Evolutionary conservation across 1,140 invertebrate genomes (phyloP), one percentile per base, ranked within the genome.

Genomic region (Drosophila busckii): DNA sequence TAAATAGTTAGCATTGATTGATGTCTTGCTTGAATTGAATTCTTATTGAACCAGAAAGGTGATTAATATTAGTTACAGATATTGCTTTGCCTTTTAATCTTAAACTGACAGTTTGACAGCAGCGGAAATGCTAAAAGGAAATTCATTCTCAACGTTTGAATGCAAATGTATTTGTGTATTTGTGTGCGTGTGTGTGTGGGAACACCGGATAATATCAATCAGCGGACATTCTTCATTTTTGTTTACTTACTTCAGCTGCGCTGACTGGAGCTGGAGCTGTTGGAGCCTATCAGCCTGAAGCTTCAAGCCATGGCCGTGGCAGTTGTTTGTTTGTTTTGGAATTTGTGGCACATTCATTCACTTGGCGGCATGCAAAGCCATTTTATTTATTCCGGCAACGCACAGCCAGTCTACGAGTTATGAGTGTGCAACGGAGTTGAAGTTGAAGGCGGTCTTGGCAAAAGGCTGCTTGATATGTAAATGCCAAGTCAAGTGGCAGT

Each of bases 191-290:
- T n/a, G 31, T 38, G 16, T 13, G 17, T 9, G 2, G 19, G 40
- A 8, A 8, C 48, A 69, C 69, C 76, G 75, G 75, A 75, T 82
- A 82, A 59, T 82, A 68, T 82, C 75, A 82, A 82, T 82, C 75
- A 82, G 69, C 75, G 69, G 46, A 82, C 76, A 82, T 70, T 83
- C 60, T 75, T 75, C 65, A 82, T 83, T 61, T 75, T 70, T 82
- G 75, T 82, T 82, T 82, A 82, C 61, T 66, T 41, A 76, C 67
- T 66, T 68, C 68, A 65, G 42, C 59, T 60, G 8, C 9, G 9
- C n/a, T n/a, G n/a, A n/a, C n/a, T 41, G 32, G 31, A 26, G 38
- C 32, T 38, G 19, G 2, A 5, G 23, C 12, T 8, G 7, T 3
- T 4, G 6, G n/a, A 23, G n/a, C 15, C 22, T 9, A 25, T 23